Evolutionary conservation across 2,888 invertebrate species (phyloP), one percentile per base, ranked within the genome.

Genomic region (Noctua fimbriata): DNA sequence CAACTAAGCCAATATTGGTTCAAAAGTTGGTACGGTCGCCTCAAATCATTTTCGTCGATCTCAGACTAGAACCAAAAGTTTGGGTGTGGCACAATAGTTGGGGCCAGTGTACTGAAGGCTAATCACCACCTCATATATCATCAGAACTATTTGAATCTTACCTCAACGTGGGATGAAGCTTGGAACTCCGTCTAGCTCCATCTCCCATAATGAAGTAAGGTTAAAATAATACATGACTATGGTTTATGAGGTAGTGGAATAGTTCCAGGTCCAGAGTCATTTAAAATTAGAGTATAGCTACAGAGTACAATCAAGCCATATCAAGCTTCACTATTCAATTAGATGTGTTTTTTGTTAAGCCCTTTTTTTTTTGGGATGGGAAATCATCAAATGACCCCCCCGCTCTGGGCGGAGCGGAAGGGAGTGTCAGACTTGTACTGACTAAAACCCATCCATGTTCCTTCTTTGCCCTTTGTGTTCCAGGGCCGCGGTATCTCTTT

Each of bases 1-100:
- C 70, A 70, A 41, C 1, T 32, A 55, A 12, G 7, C n/a, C 52
- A 55, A 36, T 2, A 44, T 58, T 70, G 70, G 65, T n/a, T 18
- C 47, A 55, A 24, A 66, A 41, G 41, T 79, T 71, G 81, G 28
- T 67, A 79, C 24, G 41, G 28, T 67, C 58, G 49, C 67, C 12
- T 21, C 0, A 14, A 41, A 70, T 55, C 1, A 28, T n/a, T 21
- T 52, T 32, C 14, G 32, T 63, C 52, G 55, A 66, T 58, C 65
- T 70, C 79, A 70, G 65, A 55, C 65, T 58, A 10, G 32, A 44
- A 14, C 41, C 21, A 65, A 70, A 12, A 28, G 24, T 24, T 49
- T 76, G 65, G 65, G 18, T 21, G n/a, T 73, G 24, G 10, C 70
- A 2, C 16, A 49, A 55, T n/a, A 78, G 28, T 55, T 78, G 63